Evolutionary conservation across 2,888 invertebrate species (phyloP).

Genomic region (Apocheima hispidaria): DNA sequence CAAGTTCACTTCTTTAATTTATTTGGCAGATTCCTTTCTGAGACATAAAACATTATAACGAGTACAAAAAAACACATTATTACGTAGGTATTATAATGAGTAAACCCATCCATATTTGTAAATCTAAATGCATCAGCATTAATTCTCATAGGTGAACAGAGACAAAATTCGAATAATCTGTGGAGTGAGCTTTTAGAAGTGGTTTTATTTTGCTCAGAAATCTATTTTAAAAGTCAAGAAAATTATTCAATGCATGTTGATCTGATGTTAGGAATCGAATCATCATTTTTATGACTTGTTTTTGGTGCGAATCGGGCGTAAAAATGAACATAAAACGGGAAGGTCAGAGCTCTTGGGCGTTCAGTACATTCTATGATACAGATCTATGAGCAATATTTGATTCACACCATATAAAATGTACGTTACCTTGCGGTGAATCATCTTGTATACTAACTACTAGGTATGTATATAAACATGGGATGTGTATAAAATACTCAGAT

Average conservation of each 20-base stretch:
- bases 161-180: not conserved
- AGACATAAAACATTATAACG: not conserved
- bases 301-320: constrained; percentile 50
- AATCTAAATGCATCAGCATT: not conserved
- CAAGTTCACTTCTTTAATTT: not conserved
- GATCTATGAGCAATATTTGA: constrained; percentile 59
- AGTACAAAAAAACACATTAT: not conserved
- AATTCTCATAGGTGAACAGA: not conserved
- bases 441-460: not conserved
- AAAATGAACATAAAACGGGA: constrained; percentile 65
- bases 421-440: constrained; percentile 27
- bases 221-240: constrained; percentile 1
- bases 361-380: constrained; percentile 53
- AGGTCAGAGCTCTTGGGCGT: constrained; percentile 66
- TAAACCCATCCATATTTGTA: not conserved
- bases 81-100: constrained; percentile 1
- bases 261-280: constrained; percentile 43
- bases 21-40: not conserved
- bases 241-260: constrained; percentile 54
- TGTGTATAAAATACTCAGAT: not conserved
- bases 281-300: constrained; percentile 60
- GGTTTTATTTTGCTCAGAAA: not conserved
- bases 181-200: not conserved
- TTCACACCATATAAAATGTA: constrained; percentile 48
- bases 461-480: not conserved